These are phyloP conservation scores for Chondrosia reniformis DNA, from an alignment of 37 sponge, comb jelly and placozoan genomes.

Conservation along the genomic window DNA sequence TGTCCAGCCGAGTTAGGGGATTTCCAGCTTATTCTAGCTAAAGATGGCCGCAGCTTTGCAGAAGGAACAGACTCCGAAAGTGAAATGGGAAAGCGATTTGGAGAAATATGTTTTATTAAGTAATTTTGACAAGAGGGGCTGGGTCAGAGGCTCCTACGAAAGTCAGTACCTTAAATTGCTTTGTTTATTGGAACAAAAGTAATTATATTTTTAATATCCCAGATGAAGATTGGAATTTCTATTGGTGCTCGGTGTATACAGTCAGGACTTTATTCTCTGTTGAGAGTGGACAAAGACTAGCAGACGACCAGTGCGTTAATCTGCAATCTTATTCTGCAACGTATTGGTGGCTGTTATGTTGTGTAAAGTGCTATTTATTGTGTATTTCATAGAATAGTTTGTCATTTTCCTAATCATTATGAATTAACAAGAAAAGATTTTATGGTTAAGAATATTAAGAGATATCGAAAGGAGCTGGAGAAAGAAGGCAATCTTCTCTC, in stretches of 20 bases:
- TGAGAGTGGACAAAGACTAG: conserved; percentile 84
- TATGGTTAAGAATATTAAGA: conserved; percentile 93
- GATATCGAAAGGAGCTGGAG: conserved; percentile 96
- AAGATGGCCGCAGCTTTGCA: conserved; percentile 18
- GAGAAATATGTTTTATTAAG: conserved; percentile 82
- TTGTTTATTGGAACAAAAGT: neutral
- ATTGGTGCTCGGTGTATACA: conserved; percentile 90
- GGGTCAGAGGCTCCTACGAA: conserved; percentile 75
- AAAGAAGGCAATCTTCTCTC: conserved; percentile 87
- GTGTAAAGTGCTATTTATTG: neutral
- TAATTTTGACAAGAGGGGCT: conserved; percentile 95
- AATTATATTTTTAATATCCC: neutral
- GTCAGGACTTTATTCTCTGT: conserved; percentile 80
- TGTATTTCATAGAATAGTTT: conserved; percentile 54
- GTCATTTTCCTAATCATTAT: conserved; percentile 96
- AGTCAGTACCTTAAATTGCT: conserved; percentile 20
- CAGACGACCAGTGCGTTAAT: conserved; percentile 84
- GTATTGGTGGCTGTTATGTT: neutral
- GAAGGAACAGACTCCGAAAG: conserved; percentile 12
- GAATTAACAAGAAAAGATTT: conserved; percentile 94
- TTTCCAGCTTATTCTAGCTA: neutral
- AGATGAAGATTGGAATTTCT: conserved; percentile 98
- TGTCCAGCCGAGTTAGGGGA: no score
- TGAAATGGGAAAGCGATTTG: conserved; percentile 89
- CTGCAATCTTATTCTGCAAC: neutral